Conservation (phyloP, 2,888 invertebrate species). For the Scaptomyza reducta region DNA sequence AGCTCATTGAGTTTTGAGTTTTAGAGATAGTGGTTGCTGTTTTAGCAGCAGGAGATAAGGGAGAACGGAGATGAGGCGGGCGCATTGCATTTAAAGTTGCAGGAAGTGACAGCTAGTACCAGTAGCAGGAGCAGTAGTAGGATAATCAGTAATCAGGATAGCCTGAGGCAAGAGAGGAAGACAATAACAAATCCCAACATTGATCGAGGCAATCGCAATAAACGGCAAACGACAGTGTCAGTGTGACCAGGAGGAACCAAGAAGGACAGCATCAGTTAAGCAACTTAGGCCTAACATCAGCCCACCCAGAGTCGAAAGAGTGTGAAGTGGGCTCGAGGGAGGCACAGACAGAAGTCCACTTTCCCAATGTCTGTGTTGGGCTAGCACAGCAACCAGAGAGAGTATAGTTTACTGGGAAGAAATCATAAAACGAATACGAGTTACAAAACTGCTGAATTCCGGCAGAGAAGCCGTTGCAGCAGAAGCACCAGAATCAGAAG, state of each 20-base stretch:
- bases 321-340: not conserved
- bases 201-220: slow-evolving; percentile 66
- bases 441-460: slow-evolving; percentile 74
- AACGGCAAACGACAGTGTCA: slow-evolving; percentile 46
- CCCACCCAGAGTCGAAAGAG: not conserved
- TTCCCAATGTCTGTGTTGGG: slow-evolving; percentile 6
- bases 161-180: slow-evolving; percentile 27
- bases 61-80: slow-evolving; percentile 1
- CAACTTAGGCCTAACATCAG: slow-evolving; percentile 1
- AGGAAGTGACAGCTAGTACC: slow-evolving; percentile 56
- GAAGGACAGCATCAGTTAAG: slow-evolving; percentile 33
- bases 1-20: slow-evolving; percentile 71
- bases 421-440: slow-evolving; percentile 79
- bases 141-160: slow-evolving; percentile 2
- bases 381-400: slow-evolving; percentile 2
- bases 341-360: slow-evolving; percentile 3
- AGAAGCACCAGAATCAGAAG: slow-evolving; percentile 9
- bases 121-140: too few species aligned
- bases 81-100: slow-evolving; percentile 54
- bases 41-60: slow-evolving; percentile 3
- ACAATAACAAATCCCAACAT: slow-evolving; percentile 62
- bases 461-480: slow-evolving; percentile 33
- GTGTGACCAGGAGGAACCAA: slow-evolving; percentile 10
- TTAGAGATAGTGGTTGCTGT: slow-evolving; percentile 32
- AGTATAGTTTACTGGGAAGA: slow-evolving; percentile 62